phyloP scores from a whole-genome alignment of 1,140 invertebrate genomes.

The Tetragnatha versicolor region DNA sequence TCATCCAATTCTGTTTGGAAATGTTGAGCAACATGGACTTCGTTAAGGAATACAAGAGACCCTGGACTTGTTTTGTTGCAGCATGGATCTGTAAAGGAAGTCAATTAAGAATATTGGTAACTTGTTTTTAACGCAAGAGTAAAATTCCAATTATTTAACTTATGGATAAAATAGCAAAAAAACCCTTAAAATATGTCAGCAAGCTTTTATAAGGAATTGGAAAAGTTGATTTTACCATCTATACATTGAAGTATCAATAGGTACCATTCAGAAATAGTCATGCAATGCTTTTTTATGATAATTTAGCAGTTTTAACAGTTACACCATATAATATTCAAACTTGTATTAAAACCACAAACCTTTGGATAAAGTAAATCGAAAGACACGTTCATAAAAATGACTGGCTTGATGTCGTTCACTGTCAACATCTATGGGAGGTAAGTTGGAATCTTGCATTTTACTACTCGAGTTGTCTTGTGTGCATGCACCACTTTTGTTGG shows the following conservation, averaged over 20 bases:
- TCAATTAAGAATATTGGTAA: too few species aligned
- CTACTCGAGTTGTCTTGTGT: background rate
- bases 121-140: too few species aligned
- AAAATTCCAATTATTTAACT: too few species aligned
- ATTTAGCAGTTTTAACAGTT: too few species aligned
- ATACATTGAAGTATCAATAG: too few species aligned
- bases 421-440: conserved; percentile 32
- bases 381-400: conserved; percentile 71
- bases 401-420: conserved; percentile 61
- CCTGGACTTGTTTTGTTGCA: conserved; percentile 27
- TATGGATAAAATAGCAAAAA: too few species aligned
- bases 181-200: too few species aligned
- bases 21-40: conserved; percentile 43
- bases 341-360: conserved; percentile 11
- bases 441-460: conserved; percentile 27
- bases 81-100: conserved; percentile 35
- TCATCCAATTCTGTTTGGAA: conserved; percentile 36
- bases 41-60: conserved; percentile 35
- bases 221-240: too few species aligned
- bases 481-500: conserved; percentile 31
- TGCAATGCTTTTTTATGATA: too few species aligned
- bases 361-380: conserved; percentile 71
- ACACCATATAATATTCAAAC: too few species aligned
- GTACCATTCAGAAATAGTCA: too few species aligned
- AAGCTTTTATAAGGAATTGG: too few species aligned